A percentile compares a stretch with the other conserved stretches of the same genome.
These are phyloP conservation scores for Artibeus lituratus DNA, from an alignment of 2,797 vertebrate species.

Conservation along the genomic window DNA sequence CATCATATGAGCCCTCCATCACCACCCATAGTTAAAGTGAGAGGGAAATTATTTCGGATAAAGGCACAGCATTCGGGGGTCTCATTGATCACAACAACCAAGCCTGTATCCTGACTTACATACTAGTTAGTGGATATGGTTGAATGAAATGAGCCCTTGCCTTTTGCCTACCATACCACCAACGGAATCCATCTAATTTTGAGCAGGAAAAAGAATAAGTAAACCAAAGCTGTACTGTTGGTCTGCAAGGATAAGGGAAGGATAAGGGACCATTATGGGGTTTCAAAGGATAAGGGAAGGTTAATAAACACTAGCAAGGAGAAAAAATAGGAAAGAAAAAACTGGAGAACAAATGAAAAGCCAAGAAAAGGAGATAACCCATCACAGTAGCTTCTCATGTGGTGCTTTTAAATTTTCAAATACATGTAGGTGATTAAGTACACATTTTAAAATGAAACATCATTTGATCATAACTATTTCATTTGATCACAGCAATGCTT, in stretches of 20 bases:
- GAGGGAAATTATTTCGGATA: not conserved
- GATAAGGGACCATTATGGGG: too few species aligned
- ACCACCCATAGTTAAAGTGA: not conserved
- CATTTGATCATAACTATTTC: not conserved
- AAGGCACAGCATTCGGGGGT: not conserved
- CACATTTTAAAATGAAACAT: not conserved
- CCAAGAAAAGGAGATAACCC: not conserved
- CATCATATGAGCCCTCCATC: not conserved
- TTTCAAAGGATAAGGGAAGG: not conserved
- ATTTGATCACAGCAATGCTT: not conserved
- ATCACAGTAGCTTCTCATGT: not conserved
- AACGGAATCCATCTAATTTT: not conserved
- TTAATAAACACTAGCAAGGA: not conserved
- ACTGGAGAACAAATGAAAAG: not conserved
- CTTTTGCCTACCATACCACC: not conserved
- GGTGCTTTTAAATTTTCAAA: not conserved
- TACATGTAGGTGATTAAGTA: not conserved
- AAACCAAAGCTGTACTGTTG: not conserved
- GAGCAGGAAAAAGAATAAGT: not conserved
- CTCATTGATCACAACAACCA: not conserved
- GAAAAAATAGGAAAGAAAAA: not conserved
- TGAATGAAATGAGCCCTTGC: not conserved
- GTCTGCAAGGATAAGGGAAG: not conserved
- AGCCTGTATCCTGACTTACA: not conserved
- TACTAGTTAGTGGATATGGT: not conserved